A percentile compares a stretch with the other conserved stretches of the same genome.
phyloP scores from a whole-genome alignment of 1,140 invertebrate genomes.

The Leptinotarsa defecta region DNA sequence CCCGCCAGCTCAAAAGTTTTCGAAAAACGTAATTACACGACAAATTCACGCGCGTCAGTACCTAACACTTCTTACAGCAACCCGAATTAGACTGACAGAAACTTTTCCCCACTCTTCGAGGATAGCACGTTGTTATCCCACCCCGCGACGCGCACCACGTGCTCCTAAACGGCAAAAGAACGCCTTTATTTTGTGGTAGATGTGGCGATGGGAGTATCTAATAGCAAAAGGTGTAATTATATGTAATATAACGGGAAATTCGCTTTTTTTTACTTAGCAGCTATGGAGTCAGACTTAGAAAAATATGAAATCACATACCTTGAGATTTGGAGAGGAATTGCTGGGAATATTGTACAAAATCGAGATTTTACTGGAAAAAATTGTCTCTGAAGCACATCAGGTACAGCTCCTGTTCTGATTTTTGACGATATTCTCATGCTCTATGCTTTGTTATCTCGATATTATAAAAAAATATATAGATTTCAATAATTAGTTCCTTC shows the following conservation, averaged over 20 bases:
- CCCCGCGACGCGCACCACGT: constrained; percentile 38
- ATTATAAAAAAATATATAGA: no score
- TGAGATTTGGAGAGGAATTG: not conserved
- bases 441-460: no score
- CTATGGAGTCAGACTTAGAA: not conserved
- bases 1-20: not conserved
- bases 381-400: no score
- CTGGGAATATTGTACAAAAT: no score
- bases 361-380: no score
- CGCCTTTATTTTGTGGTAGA: constrained; percentile 34
- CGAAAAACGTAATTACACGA: constrained; percentile 27
- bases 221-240: constrained; percentile 28
- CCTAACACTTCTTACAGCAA: constrained; percentile 14
- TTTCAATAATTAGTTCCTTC: no score
- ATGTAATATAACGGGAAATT: not conserved
- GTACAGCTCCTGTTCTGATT: no score
- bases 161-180: constrained; percentile 30
- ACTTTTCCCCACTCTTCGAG: constrained; percentile 29
- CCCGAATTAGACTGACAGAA: constrained; percentile 37
- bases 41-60: constrained; percentile 27
- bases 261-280: not conserved
- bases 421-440: no score
- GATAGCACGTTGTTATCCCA: constrained; percentile 36
- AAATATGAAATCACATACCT: not conserved
- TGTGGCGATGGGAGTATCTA: constrained; percentile 27